Evolutionary conservation across 2,888 invertebrate species (phyloP).

Genomic region (Alloscopus bannaensis): DNA sequence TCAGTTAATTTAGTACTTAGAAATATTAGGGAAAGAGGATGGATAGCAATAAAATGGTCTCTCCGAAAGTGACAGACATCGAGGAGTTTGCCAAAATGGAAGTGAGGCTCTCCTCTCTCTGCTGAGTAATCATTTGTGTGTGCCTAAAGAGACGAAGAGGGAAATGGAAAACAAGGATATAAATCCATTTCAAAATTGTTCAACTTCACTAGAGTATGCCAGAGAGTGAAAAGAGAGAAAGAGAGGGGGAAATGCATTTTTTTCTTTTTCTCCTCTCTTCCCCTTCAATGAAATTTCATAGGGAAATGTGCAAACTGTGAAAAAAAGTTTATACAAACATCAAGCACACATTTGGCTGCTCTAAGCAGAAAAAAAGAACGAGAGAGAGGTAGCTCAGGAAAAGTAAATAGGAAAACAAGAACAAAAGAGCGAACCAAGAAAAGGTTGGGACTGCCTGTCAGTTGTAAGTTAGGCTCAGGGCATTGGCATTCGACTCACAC

Average conservation of each 20-base stretch:
- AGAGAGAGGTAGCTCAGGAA: not conserved
- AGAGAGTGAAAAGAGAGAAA: not conserved
- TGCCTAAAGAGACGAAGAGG: no score
- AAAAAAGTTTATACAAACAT: not conserved
- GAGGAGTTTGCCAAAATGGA: no score
- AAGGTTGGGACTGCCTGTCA: conserved; percentile 7
- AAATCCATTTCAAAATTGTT: no score
- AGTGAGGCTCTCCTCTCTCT: no score
- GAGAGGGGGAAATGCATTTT: not conserved
- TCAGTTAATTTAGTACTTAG: no score
- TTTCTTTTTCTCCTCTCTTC: not conserved
- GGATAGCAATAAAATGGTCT: no score
- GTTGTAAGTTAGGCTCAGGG: conserved; percentile 17
- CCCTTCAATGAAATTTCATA: not conserved
- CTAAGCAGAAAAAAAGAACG: not conserved
- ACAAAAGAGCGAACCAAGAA: conserved; percentile 26
- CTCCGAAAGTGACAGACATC: no score
- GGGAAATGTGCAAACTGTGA: not conserved
- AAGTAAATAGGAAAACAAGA: conserved; percentile 4
- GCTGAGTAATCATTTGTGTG: no score
- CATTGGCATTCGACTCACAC: conserved; percentile 50
- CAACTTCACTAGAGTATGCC: no score
- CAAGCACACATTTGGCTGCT: not conserved
- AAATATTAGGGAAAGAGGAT: no score
- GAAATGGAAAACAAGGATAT: no score